These are phyloP conservation scores for Otocyon megalotis DNA, from an alignment of 2,113 vertebrate species.

Conservation along the genomic window DNA sequence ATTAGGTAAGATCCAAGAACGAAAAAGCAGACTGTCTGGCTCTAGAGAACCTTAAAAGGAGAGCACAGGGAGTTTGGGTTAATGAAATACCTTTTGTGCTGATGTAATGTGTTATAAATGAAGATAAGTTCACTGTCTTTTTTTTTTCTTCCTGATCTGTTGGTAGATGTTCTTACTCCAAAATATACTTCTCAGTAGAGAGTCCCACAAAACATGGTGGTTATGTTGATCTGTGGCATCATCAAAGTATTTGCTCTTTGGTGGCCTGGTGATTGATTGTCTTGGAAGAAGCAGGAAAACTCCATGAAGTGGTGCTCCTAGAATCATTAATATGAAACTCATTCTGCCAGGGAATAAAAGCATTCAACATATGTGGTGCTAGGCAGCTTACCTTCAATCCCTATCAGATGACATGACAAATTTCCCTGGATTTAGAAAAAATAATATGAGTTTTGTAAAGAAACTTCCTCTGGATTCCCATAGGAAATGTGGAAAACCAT, in stretches of 20 bases:
- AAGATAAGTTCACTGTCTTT: not conserved
- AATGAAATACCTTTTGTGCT: conserved; percentile 31
- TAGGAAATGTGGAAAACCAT: conserved; percentile 55
- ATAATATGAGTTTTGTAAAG: conserved; percentile 27
- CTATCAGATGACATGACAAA: conserved; percentile 42
- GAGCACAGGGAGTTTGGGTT: conserved; percentile 30
- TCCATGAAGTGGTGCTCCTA: not conserved
- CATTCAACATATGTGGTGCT: not conserved
- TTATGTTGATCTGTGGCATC: not conserved
- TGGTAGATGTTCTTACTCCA: not conserved
- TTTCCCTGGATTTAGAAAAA: not conserved
- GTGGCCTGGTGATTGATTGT: not conserved
- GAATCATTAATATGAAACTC: conserved; percentile 19
- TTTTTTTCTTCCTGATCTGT: not conserved
- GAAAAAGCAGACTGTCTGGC: conserved; percentile 32
- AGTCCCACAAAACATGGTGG: not conserved
- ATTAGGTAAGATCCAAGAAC: not conserved
- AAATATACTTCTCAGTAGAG: not conserved
- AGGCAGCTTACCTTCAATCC: not conserved
- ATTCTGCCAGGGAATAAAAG: conserved; percentile 18
- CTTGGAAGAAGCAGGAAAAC: not conserved
- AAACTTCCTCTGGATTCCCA: conserved; percentile 53
- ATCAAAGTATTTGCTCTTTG: not conserved
- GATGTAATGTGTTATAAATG: not conserved
- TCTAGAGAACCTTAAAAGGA: conserved; percentile 22